Percentiles rank a stretch among this genome's conserved stretches.
These are phyloP conservation scores for Cardinalis cardinalis DNA, from an alignment of 2,113 vertebrate species.

Conservation along the genomic window DNA sequence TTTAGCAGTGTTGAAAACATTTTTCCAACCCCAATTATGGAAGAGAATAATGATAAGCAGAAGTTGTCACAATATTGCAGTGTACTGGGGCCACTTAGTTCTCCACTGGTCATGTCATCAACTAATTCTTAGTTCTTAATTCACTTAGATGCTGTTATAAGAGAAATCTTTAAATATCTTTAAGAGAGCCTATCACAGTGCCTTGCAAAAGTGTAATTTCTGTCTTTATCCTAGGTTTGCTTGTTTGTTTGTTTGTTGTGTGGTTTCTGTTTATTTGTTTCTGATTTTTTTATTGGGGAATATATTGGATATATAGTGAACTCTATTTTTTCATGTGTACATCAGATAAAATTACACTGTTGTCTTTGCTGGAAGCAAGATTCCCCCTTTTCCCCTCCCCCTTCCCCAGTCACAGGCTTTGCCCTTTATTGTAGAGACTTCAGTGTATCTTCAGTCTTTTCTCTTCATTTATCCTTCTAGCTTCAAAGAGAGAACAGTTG, in stretches of 20 bases:
- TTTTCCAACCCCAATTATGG: not conserved
- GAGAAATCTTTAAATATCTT: not conserved
- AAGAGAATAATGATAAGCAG: not conserved
- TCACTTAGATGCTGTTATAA: not conserved
- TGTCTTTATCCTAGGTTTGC: not conserved
- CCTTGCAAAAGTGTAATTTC: not conserved
- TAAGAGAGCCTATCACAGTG: not conserved
- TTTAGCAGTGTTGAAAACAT: not conserved
- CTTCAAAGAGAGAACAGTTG: slow-evolving; percentile 11
- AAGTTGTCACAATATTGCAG: not conserved
- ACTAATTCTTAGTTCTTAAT: not conserved
- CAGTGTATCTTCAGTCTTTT: slow-evolving; percentile 22
- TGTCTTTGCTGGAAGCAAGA: slow-evolving; percentile 48
- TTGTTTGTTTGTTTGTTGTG: not conserved
- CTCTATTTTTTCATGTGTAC: not conserved
- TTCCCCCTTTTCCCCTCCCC: slow-evolving; percentile 12
- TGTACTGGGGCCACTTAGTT: not conserved
- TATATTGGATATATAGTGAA: slow-evolving; percentile 9
- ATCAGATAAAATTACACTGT: slow-evolving; percentile 37
- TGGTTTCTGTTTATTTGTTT: not conserved
- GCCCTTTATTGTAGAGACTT: slow-evolving; percentile 36
- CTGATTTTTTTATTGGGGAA: not conserved
- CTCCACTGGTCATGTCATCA: not conserved
- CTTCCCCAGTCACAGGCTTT: not conserved
- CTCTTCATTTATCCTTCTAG: slow-evolving; percentile 3